Evolutionary conservation across 2,888 invertebrate species (phyloP), one percentile per base, ranked within the genome.

Genomic region (Chydorus sphaericus): DNA sequence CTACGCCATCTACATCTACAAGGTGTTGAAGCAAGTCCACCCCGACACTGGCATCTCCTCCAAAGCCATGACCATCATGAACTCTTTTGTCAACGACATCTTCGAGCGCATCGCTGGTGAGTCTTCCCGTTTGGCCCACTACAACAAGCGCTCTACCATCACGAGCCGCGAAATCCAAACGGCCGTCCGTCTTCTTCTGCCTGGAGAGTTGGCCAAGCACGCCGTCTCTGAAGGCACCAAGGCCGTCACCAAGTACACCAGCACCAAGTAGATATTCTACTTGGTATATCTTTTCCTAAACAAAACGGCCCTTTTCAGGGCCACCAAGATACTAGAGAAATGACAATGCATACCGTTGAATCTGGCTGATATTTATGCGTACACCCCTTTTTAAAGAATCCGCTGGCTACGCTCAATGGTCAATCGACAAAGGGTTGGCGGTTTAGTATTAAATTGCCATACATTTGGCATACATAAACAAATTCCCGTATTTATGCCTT

Each of bases 141-240:
- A 52, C 52, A 52, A 52, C 52, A 52, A 52, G 52, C 52, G 52
- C 33, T 52, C 52, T 1, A 52, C 52, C 52, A 52, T 52, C 52
- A 52, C 52, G 2, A 36, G 36, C 37, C 31, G 72, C 60, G 75
- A 75, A 62, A 70, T 75, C 60, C 73, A 74, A 63, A 74, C 71
- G 11, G 61, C 63, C 10, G 70, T 71, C 44, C 67, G 74, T 39
- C 67, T 73, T 23, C 65, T 75, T 48, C 63, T 74, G 37, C 74
- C 74, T 26, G 74, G 73, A 56, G 73, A 75, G 61, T 63, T 73
- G 64, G 73, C 73, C 59, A 73, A 73, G 62, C 73, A 74, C 65
- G 74, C 73, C 57, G 73, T 72, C 10, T 66, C 66, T 51, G 71
- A 71, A 63, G 71, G 70, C 10, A 71, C 70, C 62, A 71, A 71